Evolutionary conservation across 1,140 invertebrate species (phyloP), one percentile per base, ranked within the genome.

Genomic region (Leucophenga varia): DNA sequence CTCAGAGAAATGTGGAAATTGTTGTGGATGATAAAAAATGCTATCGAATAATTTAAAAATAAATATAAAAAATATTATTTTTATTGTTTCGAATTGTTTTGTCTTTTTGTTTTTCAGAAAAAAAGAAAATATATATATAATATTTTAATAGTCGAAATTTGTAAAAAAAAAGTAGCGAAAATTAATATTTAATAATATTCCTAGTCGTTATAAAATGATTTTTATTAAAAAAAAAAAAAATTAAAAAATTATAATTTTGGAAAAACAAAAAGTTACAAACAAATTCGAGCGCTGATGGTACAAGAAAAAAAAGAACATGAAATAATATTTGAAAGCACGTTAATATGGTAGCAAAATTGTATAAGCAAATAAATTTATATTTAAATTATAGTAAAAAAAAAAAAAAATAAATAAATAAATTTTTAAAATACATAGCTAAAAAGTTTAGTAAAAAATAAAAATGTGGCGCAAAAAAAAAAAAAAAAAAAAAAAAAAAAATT

Each of bases 211-310:
- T n/a, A n/a, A n/a, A n/a, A n/a, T n/a, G n/a, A 37, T 37, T 25
- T 25, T 25, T n/a, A n/a, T n/a, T 13, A 43, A 21, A 17, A 10
- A 36, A 45, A 22, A 45, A 14, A 16, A 35, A 30, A 35, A 18
- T 17, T 14, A 16, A 41, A 19, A 36, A 43, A 43, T 47, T 43
- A 31, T 22, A 32, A 36, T 49, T 54, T 67, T 61, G 31, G 46
- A 51, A 49, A 57, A 50, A 43, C 40, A 56, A 49, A 48, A 52
- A 47, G 47, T 47, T 43, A 48, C 28, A 54, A 54, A 56, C 47
- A 69, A 72, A 72, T 69, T 63, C 59, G 68, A 72, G 68, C 68
- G 68, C 68, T 72, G 69, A 72, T 59, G 64, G 68, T 72, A 72
- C 68, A 72, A 72, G 72, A 50, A 43, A 43, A 37, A 53, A 36